phyloP scores from a whole-genome alignment of 2,113 vertebrate species.

The Oncorhynchus clarkii region DNA sequence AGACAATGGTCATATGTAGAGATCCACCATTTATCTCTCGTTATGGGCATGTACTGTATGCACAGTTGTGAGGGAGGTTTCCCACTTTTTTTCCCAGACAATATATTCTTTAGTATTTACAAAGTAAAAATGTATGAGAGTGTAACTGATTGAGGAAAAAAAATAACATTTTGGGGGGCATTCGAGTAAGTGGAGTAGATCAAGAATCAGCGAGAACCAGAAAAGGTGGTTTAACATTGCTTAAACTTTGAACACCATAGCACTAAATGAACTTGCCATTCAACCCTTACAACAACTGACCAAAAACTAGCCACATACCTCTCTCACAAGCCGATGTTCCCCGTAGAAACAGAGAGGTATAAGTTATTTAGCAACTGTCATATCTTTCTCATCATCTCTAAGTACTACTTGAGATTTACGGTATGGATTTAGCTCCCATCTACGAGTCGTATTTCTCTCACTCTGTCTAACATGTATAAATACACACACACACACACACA shows the following conservation, averaged over 20 bases:
- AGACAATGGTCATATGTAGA: constrained; percentile 24
- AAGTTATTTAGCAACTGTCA: neutral
- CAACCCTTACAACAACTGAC: neutral
- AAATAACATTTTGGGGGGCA: neutral
- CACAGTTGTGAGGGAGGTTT: no score
- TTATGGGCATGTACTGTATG: no score
- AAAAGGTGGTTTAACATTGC: constrained; percentile 7
- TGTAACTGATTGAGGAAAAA: neutral
- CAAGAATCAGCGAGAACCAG: constrained; percentile 4
- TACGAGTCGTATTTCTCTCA: neutral
- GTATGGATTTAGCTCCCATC: no score
- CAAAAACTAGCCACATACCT: constrained; percentile 1
- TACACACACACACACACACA: neutral
- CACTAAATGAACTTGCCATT: constrained; percentile 19
- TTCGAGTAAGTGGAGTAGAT: neutral
- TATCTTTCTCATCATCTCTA: neutral
- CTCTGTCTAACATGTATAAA: constrained; percentile 7
- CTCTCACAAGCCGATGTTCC: neutral
- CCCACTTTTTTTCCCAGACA: no score
- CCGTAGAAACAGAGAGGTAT: neutral
- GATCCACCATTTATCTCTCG: neutral
- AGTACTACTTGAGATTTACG: no score
- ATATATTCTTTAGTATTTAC: no score
- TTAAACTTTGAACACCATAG: constrained; percentile 24
- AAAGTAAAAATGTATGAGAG: neutral